Evolutionary conservation across 2,888 invertebrate species (phyloP), one percentile per base, ranked within the genome.

Genomic region (Melinaea menophilus): DNA sequence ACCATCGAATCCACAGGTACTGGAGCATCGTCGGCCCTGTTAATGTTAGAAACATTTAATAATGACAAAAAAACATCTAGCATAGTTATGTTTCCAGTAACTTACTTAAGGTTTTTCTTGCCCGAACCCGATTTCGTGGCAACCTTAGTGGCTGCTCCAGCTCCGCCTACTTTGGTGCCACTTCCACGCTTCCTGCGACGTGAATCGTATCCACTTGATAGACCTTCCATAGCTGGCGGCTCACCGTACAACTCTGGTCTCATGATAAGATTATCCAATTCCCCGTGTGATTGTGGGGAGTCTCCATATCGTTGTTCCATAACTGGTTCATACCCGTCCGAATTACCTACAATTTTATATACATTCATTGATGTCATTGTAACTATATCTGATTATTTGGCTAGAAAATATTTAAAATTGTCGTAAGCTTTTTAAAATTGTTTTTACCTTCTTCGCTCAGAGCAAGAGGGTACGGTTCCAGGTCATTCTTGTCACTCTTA

Each of bases 191-290:
- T 89, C 73, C 88, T 86, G 41, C 90, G 84, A 9, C 86, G 82
- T 22, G 83, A 77, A 59, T 90, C 88, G 68, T 88, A 88, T 13
- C 80, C 81, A 37, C 83, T 71, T 4, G 88, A 77, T 45, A 90
- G 68, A 35, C 82, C 78, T 66, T 88, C 88, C 84, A 92, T 86
- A 5, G 92, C 88, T 34, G 92, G 91, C 9, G 93, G 92, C 72
- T 93, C 92, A 2, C 92, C 93, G 68, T 93, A 93, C 66, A 93
- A 72, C 74, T 93, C 93, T 9, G 93, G 92, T 72, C 93, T 91
- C 86, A 93, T 88, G 64, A 93, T 92, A 55, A 93, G 92, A 73
- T 93, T 93, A 75, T 93, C 92, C 46, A 93, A 79, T 68, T 88
- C 89, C 5, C 86, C 86, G 58, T 79, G 88, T 0, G 86, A 77